Conservation (phyloP, 2,888 invertebrate genomes). For the Coelogynopora nodosa region DNA sequence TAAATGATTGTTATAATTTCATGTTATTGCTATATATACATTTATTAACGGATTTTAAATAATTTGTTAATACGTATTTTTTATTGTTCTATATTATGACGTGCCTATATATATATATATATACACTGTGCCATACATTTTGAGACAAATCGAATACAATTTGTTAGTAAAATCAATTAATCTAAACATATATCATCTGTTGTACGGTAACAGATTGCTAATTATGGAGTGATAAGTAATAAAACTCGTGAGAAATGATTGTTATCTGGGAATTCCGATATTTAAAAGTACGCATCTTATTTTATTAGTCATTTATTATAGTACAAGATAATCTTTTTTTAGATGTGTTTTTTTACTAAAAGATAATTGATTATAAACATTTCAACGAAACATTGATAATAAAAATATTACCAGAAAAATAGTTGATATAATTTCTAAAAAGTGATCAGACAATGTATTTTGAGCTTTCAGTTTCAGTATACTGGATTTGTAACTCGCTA, state of each 20-base stretch:
- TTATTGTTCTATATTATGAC: conserved; percentile 8
- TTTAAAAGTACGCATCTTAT: conserved; percentile 13
- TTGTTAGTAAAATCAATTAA: conserved; percentile 15
- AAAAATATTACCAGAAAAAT: neutral
- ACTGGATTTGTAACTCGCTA: conserved; percentile 1
- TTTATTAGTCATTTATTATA: neutral
- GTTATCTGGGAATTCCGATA: conserved; percentile 28
- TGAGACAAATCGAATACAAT: conserved; percentile 20
- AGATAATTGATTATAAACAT: neutral
- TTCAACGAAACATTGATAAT: neutral
- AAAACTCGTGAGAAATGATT: conserved; percentile 21
- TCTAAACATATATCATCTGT: neutral
- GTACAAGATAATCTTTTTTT: conserved; percentile 19
- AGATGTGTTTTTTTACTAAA: neutral
- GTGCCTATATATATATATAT: conserved; percentile 1
- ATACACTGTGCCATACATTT: neutral
- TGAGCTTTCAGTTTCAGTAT: neutral
- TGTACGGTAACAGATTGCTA: neutral
- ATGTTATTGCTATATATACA: neutral
- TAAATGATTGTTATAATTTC: conserved; percentile 23
- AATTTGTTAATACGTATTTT: neutral
- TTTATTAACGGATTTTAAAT: neutral
- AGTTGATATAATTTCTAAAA: conserved; percentile 9
- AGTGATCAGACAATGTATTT: neutral
- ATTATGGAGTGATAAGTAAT: neutral